Base-by-base conservation (phyloP, 1,140 invertebrate genomes). In the Drosophila mayri region DNA sequence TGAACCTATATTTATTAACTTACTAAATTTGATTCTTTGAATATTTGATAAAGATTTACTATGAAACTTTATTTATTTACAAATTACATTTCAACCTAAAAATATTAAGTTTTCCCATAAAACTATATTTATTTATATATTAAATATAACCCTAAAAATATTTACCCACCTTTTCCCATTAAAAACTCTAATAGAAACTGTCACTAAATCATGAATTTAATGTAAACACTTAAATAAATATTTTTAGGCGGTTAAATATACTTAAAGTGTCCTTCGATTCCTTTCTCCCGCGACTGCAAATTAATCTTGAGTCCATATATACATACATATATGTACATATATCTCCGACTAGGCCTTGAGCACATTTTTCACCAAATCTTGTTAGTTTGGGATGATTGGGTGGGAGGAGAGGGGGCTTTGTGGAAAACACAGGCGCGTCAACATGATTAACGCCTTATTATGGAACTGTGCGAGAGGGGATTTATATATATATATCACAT, bases 401-500 rank as follows among this genome's bases (percentile, higher is more conserved):
- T 16, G 22, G 30, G 25, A 11, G 5, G n/a, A 9, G 4, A 20
- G 37, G 18, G 28, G 37, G 3, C 0, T 14, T 28, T 47, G 58
- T 72, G 55, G 64, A 76, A 67, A 49, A 54, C 62, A 63, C 59
- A 54, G 68, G 57, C 59, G 64, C 81, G 65, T 84, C 81, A 84
- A 84, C 81, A 84, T 84, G 81, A 84, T 84, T 84, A 84, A 84
- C 81, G 81, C 77, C 64, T 74, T 83, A 75, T 83, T 78, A 74
- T 82, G 47, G 78, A 63, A 60, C 47, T 71, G 77, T 61, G 58
- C 43, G 47, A 35, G 49, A 44, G 41, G 18, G 35, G 20, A 30
- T 20, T 57, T 11, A 11, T 9, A 30, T 57, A 11, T 10, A 37
- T 11, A 28, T 18, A 38, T 35, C n/a, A n/a, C n/a, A 11, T 9